Conservation (phyloP, 1,140 invertebrate species). For the Patella vulgata region DNA sequence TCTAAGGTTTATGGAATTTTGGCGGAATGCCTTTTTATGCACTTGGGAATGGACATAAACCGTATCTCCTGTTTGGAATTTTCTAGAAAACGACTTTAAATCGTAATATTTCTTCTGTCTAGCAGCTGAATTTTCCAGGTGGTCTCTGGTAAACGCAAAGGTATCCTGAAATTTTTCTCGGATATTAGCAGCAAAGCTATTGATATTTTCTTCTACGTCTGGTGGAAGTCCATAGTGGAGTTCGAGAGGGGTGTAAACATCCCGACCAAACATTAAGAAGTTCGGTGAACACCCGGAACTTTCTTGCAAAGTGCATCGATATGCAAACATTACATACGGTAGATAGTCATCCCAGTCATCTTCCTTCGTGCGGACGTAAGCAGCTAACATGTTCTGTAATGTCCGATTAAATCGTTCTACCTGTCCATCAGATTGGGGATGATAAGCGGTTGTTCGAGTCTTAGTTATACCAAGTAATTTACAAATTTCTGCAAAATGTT, state of each 20-base stretch:
- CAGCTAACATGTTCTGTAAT: constrained; percentile 18
- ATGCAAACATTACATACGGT: constrained; percentile 20
- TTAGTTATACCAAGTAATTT: constrained; percentile 26
- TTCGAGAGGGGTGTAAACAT: no score
- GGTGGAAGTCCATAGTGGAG: no score
- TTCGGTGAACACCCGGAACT: constrained; percentile 15
- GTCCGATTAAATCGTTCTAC: constrained; percentile 41
- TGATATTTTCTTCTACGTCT: constrained; percentile 6
- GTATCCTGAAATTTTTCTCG: no score
- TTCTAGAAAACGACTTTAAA: no score
- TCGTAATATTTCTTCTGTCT: no score
- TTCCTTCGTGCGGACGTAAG: constrained; percentile 14
- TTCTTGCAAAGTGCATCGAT: constrained; percentile 21
- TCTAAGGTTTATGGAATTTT: no score
- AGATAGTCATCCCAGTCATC: constrained; percentile 23
- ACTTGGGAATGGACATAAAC: no score
- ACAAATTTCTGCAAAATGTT: constrained; percentile 29
- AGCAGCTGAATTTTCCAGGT: no score
- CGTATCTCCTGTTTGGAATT: no score
- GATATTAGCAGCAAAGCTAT: no score
- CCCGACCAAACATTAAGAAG: constrained; percentile 31
- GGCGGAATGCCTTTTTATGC: no score
- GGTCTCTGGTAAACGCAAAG: no score
- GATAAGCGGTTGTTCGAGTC: constrained; percentile 29
- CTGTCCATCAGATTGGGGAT: constrained; percentile 35